Evolutionary conservation across 2,113 vertebrate genomes (phyloP), one percentile per base, ranked within the genome.

Genomic region (Emberiza fucata): DNA sequence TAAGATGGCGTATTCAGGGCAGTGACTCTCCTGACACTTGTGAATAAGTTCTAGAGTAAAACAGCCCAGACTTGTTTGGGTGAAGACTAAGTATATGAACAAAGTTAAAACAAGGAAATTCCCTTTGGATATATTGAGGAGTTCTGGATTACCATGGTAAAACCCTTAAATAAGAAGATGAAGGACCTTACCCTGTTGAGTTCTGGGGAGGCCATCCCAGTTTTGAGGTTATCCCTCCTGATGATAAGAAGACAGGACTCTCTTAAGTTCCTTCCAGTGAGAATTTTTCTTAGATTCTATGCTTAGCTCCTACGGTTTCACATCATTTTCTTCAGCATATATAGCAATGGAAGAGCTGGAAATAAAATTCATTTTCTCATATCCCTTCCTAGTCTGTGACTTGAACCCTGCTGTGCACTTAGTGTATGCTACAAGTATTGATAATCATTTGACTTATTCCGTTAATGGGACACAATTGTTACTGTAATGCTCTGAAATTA

Each of bases 241-340:
- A 24, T 35, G 9, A 53, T n/a, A 61, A 78, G 12, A 48, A 56
- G 18, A 2, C 17, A 3, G 3, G 4, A 33, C 17, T 4, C 8
- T 80, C 11, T 84, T 16, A 57, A 20, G 11, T 25, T 50, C 11
- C 12, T 71, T 92, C 15, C 19, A 69, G 39, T 8, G 48, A 50
- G 48, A 17, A 0, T 5, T 69, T 56, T 54, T 17, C 2, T 63
- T 3, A 44, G 10, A 8, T 80, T 60, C 11, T 72, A 0, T 54
- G 25, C n/a, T 27, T 13, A 57, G 31, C 19, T 73, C 16, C 4
- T 44, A 24, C 35, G 25, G 47, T 53, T 12, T 42, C 12, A 4
- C 2, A 2, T 13, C 23, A 70, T 39, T 83, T n/a, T 24, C 5
- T 37, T 72, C 4, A 35, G 16, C 11, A 2, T 61, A 8, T 9